phyloP scores from a whole-genome alignment of 2,113 vertebrate genomes.

The Fukomys damarensis region DNA sequence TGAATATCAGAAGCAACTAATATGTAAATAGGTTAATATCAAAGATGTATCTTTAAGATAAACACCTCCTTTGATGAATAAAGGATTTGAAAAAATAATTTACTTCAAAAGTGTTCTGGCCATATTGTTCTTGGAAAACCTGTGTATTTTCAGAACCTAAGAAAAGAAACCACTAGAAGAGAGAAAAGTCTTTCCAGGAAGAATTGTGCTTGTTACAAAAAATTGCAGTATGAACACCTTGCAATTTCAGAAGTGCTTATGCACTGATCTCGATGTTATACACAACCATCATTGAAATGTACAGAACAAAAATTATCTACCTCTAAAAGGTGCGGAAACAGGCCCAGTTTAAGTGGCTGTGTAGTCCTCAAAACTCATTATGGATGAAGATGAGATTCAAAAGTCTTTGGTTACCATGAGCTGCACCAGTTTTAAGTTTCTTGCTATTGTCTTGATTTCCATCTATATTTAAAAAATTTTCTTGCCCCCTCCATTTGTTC shows the following conservation, averaged over 20 bases:
- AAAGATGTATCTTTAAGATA: not conserved
- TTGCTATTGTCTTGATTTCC: not conserved
- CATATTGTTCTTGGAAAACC: not conserved
- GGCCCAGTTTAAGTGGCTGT: not conserved
- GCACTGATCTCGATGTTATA: not conserved
- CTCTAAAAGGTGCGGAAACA: not conserved
- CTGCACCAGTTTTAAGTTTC: not conserved
- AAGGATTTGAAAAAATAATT: not conserved
- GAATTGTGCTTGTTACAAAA: not conserved
- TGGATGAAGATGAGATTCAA: not conserved
- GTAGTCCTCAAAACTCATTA: not conserved
- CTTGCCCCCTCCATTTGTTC: not conserved
- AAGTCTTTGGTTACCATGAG: not conserved
- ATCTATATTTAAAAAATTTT: not conserved
- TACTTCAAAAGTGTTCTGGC: not conserved
- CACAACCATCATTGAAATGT: not conserved
- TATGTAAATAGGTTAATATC: not conserved
- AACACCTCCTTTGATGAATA: not conserved
- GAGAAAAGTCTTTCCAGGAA: not conserved
- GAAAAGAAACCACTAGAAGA: not conserved
- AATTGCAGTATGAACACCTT: not conserved
- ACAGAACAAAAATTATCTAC: not conserved
- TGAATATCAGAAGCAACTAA: not conserved
- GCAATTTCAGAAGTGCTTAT: not conserved
- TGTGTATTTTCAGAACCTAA: not conserved